A percentile compares a stretch with the other conserved stretches of the same genome.
These are phyloP conservation scores for Gallinago stenura DNA, from an alignment of 2,797 vertebrate species.

Conservation along the genomic window DNA sequence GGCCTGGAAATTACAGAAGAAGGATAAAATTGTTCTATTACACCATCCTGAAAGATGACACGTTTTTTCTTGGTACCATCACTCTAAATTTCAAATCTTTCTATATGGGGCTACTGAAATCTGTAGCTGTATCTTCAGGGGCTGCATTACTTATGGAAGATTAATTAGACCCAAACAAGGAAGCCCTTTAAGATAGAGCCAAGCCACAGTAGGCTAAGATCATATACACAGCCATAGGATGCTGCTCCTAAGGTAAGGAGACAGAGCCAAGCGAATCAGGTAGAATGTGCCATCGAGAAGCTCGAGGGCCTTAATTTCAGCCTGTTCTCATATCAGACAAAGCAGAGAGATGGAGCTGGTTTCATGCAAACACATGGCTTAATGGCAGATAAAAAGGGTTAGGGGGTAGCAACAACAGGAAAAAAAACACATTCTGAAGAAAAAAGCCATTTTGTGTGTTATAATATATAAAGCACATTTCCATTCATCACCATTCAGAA, in stretches of 20 bases:
- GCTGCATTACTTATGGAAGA: background rate
- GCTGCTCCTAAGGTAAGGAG: background rate
- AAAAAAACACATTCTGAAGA: background rate
- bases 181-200: background rate
- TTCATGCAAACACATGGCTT: background rate
- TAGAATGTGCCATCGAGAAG: background rate
- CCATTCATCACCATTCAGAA: background rate
- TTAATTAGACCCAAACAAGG: background rate
- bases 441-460: background rate
- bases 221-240: background rate
- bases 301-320: background rate
- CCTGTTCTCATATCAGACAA: background rate
- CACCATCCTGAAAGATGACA: background rate
- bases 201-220: background rate
- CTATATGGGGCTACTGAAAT: background rate
- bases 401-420: background rate
- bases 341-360: background rate
- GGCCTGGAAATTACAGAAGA: background rate
- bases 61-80: background rate
- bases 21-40: background rate
- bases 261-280: background rate
- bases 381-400: background rate
- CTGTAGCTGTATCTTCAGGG: background rate
- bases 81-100: background rate
- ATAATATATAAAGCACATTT: constrained; percentile 17